A percentile compares a stretch with the other conserved stretches of the same genome.
These are phyloP conservation scores for Melanotaenia parkinsoni DNA, from an alignment of 2,797 vertebrate species.

Conservation along the genomic window DNA sequence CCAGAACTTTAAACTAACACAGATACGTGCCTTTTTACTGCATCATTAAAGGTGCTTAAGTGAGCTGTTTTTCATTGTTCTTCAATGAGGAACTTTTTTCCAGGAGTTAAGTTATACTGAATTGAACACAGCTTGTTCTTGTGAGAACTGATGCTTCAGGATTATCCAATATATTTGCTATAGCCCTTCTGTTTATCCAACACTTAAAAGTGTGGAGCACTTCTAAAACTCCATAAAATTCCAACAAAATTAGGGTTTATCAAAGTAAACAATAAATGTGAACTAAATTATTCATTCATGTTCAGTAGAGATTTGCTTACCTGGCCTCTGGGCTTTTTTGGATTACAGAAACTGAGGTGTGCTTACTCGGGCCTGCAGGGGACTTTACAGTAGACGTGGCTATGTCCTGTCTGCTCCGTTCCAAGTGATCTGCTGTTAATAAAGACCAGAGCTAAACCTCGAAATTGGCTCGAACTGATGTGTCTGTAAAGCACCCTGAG, in stretches of 20 bases:
- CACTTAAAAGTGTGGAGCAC: slow-evolving; percentile 1
- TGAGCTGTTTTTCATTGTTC: slow-evolving; percentile 23
- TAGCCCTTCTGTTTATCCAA: neutral
- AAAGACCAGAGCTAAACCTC: slow-evolving; percentile 10
- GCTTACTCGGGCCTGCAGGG: slow-evolving; percentile 55
- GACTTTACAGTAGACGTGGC: slow-evolving; percentile 80
- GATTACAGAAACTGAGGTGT: slow-evolving; percentile 43
- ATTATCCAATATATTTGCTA: slow-evolving; percentile 3
- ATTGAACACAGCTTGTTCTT: slow-evolving; percentile 7
- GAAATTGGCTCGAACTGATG: no score
- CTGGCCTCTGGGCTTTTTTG: slow-evolving; percentile 69
- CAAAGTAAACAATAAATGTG: slow-evolving; percentile 17
- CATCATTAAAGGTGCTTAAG: slow-evolving; percentile 24
- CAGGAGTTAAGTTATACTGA: neutral
- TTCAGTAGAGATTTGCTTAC: slow-evolving; percentile 74
- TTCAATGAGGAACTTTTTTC: slow-evolving; percentile 5
- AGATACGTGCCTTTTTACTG: slow-evolving; percentile 5
- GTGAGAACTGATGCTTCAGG: neutral
- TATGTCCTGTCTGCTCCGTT: slow-evolving; percentile 79
- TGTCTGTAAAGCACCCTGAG: no score
- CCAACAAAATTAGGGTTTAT: neutral
- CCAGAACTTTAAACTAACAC: slow-evolving; percentile 27
- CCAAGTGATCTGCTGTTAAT: slow-evolving; percentile 71
- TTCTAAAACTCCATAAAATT: neutral
- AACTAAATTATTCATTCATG: neutral